A percentile compares a stretch with the other conserved stretches of the same genome.
Evolutionary conservation across 1,140 invertebrate species (phyloP).

Genomic region (Himalopsyche phryganea): DNA sequence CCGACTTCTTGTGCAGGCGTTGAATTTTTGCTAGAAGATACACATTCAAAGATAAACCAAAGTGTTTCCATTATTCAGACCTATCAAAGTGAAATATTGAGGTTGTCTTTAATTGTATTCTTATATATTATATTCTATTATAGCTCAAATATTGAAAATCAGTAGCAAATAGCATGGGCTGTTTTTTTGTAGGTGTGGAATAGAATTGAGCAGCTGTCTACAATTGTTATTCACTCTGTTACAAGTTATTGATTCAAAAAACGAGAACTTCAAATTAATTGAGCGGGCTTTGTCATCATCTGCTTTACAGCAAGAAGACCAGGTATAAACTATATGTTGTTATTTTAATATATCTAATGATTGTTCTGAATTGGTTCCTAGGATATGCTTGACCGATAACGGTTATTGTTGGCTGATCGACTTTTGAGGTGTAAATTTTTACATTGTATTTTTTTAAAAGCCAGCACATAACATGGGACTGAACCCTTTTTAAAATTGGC

Average conservation of each 20-base stretch:
- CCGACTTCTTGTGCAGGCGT: constrained; percentile 67
- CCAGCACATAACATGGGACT: too few relatives aligned
- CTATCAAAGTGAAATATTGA: constrained; percentile 38
- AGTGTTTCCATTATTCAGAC: constrained; percentile 49
- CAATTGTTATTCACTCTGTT: constrained; percentile 16
- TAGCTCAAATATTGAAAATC: too few relatives aligned
- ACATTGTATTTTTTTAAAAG: too few relatives aligned
- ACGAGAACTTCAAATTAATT: constrained; percentile 8
- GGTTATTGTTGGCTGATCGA: too few relatives aligned
- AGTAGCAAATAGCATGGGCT: too few relatives aligned
- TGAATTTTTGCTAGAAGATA: constrained; percentile 69
- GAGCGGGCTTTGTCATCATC: constrained; percentile 10
- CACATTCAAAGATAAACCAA: constrained; percentile 60
- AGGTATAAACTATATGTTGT: constrained; percentile 14
- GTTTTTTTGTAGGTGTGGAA: constrained; percentile 33
- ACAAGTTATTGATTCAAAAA: constrained; percentile 16
- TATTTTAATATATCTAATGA: too few relatives aligned
- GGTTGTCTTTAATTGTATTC: constrained; percentile 5
- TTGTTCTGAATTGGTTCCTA: too few relatives aligned
- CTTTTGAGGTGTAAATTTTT: too few relatives aligned
- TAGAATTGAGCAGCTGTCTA: constrained; percentile 29
- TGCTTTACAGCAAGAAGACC: constrained; percentile 19
- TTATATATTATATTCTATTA: too few relatives aligned
- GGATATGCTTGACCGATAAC: too few relatives aligned
- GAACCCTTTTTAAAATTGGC: too few relatives aligned